Evolutionary conservation across 2,888 invertebrate species (phyloP), one percentile per base, ranked within the genome.

Genomic region (Heliconius hortense): DNA sequence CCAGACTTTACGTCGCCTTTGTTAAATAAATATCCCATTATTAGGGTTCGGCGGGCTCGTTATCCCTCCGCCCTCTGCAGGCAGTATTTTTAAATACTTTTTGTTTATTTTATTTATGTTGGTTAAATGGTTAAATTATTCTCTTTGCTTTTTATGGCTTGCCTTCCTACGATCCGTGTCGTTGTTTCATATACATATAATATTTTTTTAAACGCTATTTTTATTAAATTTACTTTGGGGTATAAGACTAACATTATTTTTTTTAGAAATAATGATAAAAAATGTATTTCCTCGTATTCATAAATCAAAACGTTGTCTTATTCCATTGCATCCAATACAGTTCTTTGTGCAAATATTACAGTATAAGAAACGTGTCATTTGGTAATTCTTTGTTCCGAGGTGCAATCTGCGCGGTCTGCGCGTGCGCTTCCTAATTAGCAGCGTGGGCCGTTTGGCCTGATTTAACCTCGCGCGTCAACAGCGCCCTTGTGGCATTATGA

Each of bases 401-500:
- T 90, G 91, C 90, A 90, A 88, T 63, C 21, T 21, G 64, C 13
- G n/a, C 89, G 90, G 89, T 88, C 89, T 90, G 91, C 88, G 89
- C 89, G 87, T 85, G 89, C 91, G 88, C 89, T 90, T 91, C 90
- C 91, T 92, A 93, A 92, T 93, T 92, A 93, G 89, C 87, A 83
- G 82, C 78, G 85, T 90, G 88, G 90, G 89, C 85, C 81, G 89
- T 81, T 80, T 86, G 88, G 85, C 86, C 89, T 85, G 90, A 89
- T 90, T 89, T 91, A 89, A 90, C 90, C 88, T 90, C 88, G 84
- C 82, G 82, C 89, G 88, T 90, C 89, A 90, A 70, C 63, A 48
- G 69, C 63, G 74, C 74, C 74, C 74, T 74, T 74, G 74, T 26
- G 63, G n/a, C 35, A 18, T 69, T 35, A 63, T 74, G 35, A 71